These are phyloP conservation scores for Epinotia brunnichana DNA, from an alignment of 2,888 invertebrate genomes.

Conservation along the genomic window DNA sequence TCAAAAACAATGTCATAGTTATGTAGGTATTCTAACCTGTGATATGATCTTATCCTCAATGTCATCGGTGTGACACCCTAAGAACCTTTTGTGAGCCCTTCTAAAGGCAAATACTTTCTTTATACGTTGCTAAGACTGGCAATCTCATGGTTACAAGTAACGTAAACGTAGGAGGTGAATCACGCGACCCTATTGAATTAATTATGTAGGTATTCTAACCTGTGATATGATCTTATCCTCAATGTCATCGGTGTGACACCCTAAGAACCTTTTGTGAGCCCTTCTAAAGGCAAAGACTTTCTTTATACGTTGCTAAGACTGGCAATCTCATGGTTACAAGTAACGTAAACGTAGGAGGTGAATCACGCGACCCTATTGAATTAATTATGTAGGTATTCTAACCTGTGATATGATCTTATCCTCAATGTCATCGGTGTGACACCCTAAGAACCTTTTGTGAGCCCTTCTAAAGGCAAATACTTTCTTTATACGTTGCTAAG, in stretches of 20 bases:
- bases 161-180: conserved; percentile 14
- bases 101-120: conserved; percentile 20
- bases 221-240: conserved; percentile 22
- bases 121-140: conserved; percentile 20
- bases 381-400: no score
- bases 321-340: conserved; percentile 5
- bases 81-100: conserved; percentile 23
- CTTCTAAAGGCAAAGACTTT: conserved; percentile 21
- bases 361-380: conserved; percentile 27
- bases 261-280: conserved; percentile 23
- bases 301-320: conserved; percentile 20
- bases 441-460: no score
- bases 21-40: conserved; percentile 14
- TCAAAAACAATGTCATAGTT: conserved; percentile 6
- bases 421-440: no score
- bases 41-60: conserved; percentile 26
- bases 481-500: no score
- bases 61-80: conserved; percentile 22
- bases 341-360: conserved; percentile 6
- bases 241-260: conserved; percentile 23
- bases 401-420: no score
- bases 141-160: conserved; percentile 8
- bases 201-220: no score
- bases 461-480: no score
- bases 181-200: no score